phyloP scores from a whole-genome alignment of 92 coral and sea anemone genomes.

The Virgularia gustaviana region DNA sequence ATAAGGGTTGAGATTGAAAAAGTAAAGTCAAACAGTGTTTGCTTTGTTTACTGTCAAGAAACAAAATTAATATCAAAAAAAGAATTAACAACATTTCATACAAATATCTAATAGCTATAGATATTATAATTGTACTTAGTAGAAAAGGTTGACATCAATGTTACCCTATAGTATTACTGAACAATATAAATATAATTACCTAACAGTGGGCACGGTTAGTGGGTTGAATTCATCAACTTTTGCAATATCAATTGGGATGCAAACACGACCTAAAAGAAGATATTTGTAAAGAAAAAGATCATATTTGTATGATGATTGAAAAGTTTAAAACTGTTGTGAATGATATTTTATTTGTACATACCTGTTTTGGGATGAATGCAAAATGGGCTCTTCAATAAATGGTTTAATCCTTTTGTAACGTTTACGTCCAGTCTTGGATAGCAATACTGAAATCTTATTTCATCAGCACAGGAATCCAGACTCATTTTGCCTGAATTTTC shows the following conservation, averaged over 20 bases:
- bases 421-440: constrained; percentile 96
- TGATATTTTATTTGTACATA: too few species aligned
- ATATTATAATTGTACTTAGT: too few species aligned
- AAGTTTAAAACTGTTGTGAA: too few species aligned
- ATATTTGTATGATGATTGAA: too few species aligned
- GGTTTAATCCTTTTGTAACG: constrained; percentile 96
- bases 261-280: constrained; percentile 72
- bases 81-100: not conserved
- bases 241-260: constrained; percentile 79
- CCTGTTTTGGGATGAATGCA: constrained; percentile 97
- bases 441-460: constrained; percentile 84
- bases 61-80: not conserved
- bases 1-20: too few species aligned
- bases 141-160: too few species aligned
- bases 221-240: constrained; percentile 87
- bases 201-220: constrained; percentile 84
- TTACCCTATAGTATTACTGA: not conserved
- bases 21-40: not conserved
- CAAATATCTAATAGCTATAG: not conserved
- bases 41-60: not conserved
- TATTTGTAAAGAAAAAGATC: not conserved
- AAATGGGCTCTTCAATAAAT: constrained; percentile 89
- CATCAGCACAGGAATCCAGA: constrained; percentile 42
- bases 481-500: constrained; percentile 37
- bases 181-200: constrained; percentile 49